Conservation (phyloP, 1,140 invertebrate species). For the Zaprionus vittiger region DNA sequence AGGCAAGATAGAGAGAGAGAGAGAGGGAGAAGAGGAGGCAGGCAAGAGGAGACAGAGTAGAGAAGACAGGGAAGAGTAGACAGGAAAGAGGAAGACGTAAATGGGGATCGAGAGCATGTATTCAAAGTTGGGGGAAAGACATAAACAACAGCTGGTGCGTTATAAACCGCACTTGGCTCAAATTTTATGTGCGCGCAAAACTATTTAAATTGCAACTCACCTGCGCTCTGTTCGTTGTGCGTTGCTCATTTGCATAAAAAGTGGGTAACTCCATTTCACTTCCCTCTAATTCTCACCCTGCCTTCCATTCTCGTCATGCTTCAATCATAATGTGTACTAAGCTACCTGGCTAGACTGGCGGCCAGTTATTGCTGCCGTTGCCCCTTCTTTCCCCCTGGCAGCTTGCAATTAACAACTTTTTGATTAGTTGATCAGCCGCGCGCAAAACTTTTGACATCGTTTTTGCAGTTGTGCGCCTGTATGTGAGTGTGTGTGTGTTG, state of each 20-base stretch:
- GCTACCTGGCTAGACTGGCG: neutral
- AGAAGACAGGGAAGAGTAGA: too few relatives aligned
- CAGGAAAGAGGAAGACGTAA: neutral
- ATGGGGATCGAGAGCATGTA: too few relatives aligned
- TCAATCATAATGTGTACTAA: conserved; percentile 9
- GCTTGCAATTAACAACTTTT: conserved; percentile 74
- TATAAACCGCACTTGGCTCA: conserved; percentile 68
- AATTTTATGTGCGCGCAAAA: conserved; percentile 45
- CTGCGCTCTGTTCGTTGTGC: conserved; percentile 1
- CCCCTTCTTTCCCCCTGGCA: conserved; percentile 22
- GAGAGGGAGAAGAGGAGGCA: too few relatives aligned
- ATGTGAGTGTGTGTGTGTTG: too few relatives aligned
- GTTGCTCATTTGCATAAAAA: conserved; percentile 47
- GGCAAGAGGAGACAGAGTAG: too few relatives aligned
- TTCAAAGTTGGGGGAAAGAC: neutral
- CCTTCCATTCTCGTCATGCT: neutral
- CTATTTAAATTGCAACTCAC: conserved; percentile 49
- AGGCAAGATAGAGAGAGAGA: too few relatives aligned
- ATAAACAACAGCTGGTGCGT: conserved; percentile 54
- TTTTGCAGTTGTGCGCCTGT: conserved; percentile 43
- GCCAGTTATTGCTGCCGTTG: conserved; percentile 49
- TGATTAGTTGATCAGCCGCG: conserved; percentile 75
- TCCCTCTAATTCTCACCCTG: too few relatives aligned
- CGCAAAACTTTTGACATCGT: conserved; percentile 69
- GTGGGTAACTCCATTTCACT: neutral